These are phyloP conservation scores for Brachyptera risi DNA, from an alignment of 2,888 invertebrate genomes.

Conservation along the genomic window DNA sequence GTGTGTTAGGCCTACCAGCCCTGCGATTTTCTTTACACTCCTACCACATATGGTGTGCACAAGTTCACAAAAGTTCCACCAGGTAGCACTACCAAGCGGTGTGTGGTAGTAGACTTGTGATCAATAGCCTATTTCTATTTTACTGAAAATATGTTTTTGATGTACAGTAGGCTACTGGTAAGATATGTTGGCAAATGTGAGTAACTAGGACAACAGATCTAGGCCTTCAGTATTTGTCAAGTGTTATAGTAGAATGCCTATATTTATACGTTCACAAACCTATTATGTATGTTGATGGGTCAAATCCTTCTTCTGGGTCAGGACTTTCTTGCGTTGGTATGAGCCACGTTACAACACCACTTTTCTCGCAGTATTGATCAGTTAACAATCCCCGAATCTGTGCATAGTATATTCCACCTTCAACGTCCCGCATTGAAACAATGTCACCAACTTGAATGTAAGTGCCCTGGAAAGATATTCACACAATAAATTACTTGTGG, in stretches of 20 bases:
- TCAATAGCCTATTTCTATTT: too few relatives aligned
- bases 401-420: slow-evolving; percentile 78
- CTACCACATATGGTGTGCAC: too few relatives aligned
- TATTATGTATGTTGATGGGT: slow-evolving; percentile 84
- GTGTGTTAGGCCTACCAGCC: too few relatives aligned
- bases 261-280: too few relatives aligned
- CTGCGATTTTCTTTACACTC: too few relatives aligned
- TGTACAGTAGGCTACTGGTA: too few relatives aligned
- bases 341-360: slow-evolving; percentile 88
- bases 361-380: slow-evolving; percentile 91
- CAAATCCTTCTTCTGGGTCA: slow-evolving; percentile 72
- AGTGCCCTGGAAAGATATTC: slow-evolving; percentile 53
- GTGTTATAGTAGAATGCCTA: too few relatives aligned
- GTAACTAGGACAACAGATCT: not conserved
- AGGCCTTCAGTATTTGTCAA: not conserved
- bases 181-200: too few relatives aligned
- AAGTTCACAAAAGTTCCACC: too few relatives aligned
- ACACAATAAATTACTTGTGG: slow-evolving; percentile 17
- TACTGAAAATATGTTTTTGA: too few relatives aligned
- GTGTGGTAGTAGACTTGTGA: too few relatives aligned
- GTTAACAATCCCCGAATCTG: slow-evolving; percentile 85
- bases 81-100: too few relatives aligned
- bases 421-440: slow-evolving; percentile 74
- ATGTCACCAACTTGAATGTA: slow-evolving; percentile 90
- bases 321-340: slow-evolving; percentile 78